A percentile compares a stretch with the other conserved stretches of the same genome.
phyloP scores from a whole-genome alignment of 2,888 invertebrate species.

The Oligia fasciuncula region DNA sequence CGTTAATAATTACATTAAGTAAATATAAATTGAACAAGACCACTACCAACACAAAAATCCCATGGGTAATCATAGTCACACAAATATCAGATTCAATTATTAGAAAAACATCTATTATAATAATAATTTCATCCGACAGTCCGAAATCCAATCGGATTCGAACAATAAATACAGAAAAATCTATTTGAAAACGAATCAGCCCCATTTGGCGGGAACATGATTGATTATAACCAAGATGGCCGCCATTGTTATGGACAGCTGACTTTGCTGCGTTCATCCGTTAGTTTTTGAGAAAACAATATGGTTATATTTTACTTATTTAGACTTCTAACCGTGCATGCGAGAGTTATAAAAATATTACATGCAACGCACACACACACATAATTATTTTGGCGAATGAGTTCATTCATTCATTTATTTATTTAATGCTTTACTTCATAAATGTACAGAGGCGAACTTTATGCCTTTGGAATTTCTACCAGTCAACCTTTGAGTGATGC shows the following conservation, averaged over 20 bases:
- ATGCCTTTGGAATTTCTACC: no score
- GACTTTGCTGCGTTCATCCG: conserved; percentile 27
- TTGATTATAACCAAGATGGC: conserved; percentile 73
- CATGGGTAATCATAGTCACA: conserved; percentile 14
- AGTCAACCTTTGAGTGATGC: no score
- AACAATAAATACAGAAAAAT: conserved; percentile 52
- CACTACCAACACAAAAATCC: conserved; percentile 13
- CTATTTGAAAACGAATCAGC: conserved; percentile 60
- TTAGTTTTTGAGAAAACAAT: conserved; percentile 29
- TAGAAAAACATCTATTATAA: conserved; percentile 20
- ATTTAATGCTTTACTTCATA: no score
- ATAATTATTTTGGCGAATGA: neutral
- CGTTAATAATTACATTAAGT: neutral
- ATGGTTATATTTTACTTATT: conserved; percentile 12
- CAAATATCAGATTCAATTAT: conserved; percentile 23
- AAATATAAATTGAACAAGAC: neutral
- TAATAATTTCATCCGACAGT: conserved; percentile 35
- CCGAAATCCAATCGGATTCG: conserved; percentile 41
- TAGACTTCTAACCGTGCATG: conserved; percentile 4
- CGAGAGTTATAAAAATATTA: neutral
- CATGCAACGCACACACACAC: neutral
- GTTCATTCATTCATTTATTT: neutral
- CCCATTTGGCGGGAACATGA: conserved; percentile 65
- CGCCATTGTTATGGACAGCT: conserved; percentile 58
- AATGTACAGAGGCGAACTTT: no score